Evolutionary conservation across 2,888 invertebrate genomes (phyloP).

Genomic region (Megaustenia siamemsis): DNA sequence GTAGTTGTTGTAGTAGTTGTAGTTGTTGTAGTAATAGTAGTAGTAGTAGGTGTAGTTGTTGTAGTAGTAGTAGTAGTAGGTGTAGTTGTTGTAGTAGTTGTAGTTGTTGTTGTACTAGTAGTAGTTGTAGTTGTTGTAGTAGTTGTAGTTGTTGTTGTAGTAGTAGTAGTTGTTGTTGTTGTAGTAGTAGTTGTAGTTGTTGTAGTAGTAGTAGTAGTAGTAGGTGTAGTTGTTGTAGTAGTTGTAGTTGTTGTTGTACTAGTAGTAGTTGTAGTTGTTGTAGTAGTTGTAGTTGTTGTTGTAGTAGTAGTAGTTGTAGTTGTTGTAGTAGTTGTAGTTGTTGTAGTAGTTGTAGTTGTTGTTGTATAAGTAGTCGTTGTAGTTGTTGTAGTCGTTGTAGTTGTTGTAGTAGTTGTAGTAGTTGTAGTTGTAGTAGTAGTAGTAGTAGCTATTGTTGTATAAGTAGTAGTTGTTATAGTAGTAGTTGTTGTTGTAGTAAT

Average conservation of each 20-base stretch:
- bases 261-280: background rate
- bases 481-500: background rate
- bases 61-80: background rate
- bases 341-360: slow-evolving; percentile 20
- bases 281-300: slow-evolving; percentile 37
- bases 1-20: background rate
- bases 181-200: slow-evolving; percentile 9
- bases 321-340: slow-evolving; percentile 27
- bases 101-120: slow-evolving; percentile 32
- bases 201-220: background rate
- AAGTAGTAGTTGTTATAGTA: background rate
- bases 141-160: slow-evolving; percentile 5
- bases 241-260: too few species aligned
- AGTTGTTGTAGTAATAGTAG: too few species aligned
- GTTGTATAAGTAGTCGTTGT: background rate
- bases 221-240: background rate
- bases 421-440: slow-evolving; percentile 11
- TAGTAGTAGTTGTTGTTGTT: background rate
- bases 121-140: slow-evolving; percentile 31
- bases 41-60: too few species aligned
- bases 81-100: slow-evolving; percentile 41
- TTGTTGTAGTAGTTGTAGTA: slow-evolving; percentile 13
- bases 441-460: background rate
- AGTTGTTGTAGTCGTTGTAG: background rate
- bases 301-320: slow-evolving; percentile 41